Base-by-base conservation (phyloP, 37 sponge, comb jelly and placozoan species). In the Chondrilla cf. caribensis region DNA sequence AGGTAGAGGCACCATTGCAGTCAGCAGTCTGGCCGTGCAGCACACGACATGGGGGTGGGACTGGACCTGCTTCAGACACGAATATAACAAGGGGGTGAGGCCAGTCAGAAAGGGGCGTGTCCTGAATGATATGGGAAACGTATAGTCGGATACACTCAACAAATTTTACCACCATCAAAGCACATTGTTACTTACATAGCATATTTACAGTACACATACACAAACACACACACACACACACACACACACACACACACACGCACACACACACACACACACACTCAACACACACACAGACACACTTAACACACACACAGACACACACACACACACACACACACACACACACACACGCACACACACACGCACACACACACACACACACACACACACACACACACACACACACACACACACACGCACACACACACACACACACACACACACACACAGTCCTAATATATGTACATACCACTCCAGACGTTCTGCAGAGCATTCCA, bases 361-460 rank as follows among this genome's bases (percentile, higher is more conserved):
- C 38, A 19, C 32, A 47, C 31, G 26, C 38, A 77, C 31, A 77
- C 55, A 51, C 38, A 22, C 39, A 79, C 24, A 59, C n/a, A 31
- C 35, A 22, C 19, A 78, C 90, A 40, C n/a, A 90, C 86, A 38
- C 64, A 60, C 64, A 19, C 9, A 60, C 64, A 60, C 64, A 60
- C 64, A 60, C 64, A 60, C 64, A 60, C 22, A 60, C 64, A 60
- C 64, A 60, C 64, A 60, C 64, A 60, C 64, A 60, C 64, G 15
- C 64, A 60, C 64, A 60, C 64, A 60, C 64, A 60, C 29, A 26
- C 64, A 60, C 64, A 26, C 64, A 26, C 64, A 60, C 64, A 60
- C 64, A 60, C 64, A 60, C 64, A 60, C 64, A 60, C 64, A 60
- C 64, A 28, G 5, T 19, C 64, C 9, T 54, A 9, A 22, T 6